A percentile compares a stretch with the other conserved stretches of the same genome.
phyloP scores from a whole-genome alignment of 2,797 vertebrate genomes.

The Tolypeutes matacus region DNA sequence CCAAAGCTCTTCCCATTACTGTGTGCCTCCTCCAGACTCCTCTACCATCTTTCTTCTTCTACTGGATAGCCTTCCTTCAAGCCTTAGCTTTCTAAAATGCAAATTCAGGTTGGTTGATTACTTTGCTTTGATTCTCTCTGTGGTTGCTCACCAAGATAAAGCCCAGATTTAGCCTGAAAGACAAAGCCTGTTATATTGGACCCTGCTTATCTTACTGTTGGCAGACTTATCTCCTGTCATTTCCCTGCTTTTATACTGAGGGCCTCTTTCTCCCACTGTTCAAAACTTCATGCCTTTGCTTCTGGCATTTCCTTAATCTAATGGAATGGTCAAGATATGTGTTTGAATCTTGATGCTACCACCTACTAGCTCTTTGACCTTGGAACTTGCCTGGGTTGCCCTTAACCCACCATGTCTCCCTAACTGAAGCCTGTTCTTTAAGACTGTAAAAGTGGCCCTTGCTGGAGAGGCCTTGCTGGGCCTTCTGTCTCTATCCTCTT shows the following conservation, averaged over 20 bases:
- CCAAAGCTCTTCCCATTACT: neutral
- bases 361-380: neutral
- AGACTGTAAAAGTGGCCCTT: neutral
- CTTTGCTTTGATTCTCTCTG: slow-evolving; percentile 32
- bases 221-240: neutral
- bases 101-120: slow-evolving; percentile 7
- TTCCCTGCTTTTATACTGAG: neutral
- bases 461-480: neutral
- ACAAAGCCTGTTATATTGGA: slow-evolving; percentile 23
- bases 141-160: slow-evolving; percentile 52
- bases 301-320: neutral
- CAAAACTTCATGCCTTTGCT: neutral
- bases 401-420: neutral
- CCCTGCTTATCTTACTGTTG: slow-evolving; percentile 6
- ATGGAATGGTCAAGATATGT: neutral
- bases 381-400: neutral
- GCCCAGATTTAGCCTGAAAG: slow-evolving; percentile 42
- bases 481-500: neutral
- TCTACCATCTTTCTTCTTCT: neutral
- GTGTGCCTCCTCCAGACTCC: neutral
- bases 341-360: neutral
- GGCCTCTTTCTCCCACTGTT: neutral
- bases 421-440: neutral
- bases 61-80: neutral
- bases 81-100: neutral